These are phyloP conservation scores for Myocastor coypus DNA, from an alignment of 2,113 vertebrate genomes.

Conservation along the genomic window DNA sequence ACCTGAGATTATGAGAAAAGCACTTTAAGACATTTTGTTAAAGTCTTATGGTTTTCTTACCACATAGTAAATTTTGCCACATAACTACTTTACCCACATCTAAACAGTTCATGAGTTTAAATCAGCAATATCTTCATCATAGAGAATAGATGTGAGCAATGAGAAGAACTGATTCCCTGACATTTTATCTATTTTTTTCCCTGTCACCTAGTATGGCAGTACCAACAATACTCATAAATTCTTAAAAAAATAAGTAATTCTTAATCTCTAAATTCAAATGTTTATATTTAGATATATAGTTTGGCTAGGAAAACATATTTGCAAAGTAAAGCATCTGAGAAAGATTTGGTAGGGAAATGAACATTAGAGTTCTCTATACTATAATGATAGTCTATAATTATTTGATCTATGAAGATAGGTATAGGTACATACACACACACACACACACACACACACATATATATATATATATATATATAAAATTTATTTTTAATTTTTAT, in stretches of 20 bases:
- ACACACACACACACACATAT: not conserved
- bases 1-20: not conserved
- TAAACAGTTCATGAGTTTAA: not conserved
- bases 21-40: not conserved
- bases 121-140: not conserved
- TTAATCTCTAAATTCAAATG: not conserved
- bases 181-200: not conserved
- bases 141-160: not conserved
- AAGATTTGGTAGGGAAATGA: not conserved
- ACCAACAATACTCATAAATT: not conserved
- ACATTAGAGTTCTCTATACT: not conserved
- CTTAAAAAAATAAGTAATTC: not conserved
- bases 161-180: not conserved
- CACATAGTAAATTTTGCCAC: not conserved
- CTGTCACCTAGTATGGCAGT: not conserved
- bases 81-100: not conserved
- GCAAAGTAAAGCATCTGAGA: not conserved
- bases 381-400: not conserved
- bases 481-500: no score
- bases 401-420: not conserved
- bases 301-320: not conserved
- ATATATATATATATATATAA: no score
- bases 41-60: not conserved
- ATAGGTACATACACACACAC: not conserved
- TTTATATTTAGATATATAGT: no score